Percentiles rank a stretch among this genome's conserved stretches.
Conservation (phyloP, 1,140 invertebrate genomes). For the Zaprionus vittiger region DNA sequence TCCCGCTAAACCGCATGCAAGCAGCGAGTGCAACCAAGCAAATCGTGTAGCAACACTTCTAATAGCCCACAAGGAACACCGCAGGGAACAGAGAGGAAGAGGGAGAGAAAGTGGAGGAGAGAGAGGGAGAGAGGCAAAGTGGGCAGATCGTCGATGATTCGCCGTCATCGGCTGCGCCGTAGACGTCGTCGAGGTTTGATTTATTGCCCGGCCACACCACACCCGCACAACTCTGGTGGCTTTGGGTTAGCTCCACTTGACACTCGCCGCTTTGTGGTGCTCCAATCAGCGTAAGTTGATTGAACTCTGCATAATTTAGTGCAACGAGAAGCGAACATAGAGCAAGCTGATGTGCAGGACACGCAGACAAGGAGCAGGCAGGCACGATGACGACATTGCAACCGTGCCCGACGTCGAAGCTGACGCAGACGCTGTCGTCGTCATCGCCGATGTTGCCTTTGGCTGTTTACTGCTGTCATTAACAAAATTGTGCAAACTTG, state of each 20-base stretch:
- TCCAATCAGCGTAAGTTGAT: conserved; percentile 66
- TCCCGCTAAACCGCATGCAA: conserved; percentile 29
- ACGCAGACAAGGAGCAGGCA: conserved; percentile 29
- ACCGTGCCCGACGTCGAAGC: not conserved
- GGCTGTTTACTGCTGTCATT: conserved; percentile 53
- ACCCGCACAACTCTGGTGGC: conserved; percentile 28
- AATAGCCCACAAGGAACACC: conserved; percentile 34
- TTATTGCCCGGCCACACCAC: conserved; percentile 45
- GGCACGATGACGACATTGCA: conserved; percentile 17
- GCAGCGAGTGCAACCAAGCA: conserved; percentile 45
- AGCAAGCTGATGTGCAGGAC: conserved; percentile 23
- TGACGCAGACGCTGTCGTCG: conserved; percentile 2
- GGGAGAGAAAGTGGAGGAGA: not conserved
- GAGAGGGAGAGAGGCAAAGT: not conserved
- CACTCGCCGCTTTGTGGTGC: conserved; percentile 60
- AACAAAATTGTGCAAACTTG: conserved; percentile 54
- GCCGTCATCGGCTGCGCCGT: conserved; percentile 8
- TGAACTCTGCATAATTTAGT: conserved; percentile 65
- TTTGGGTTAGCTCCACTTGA: conserved; percentile 48
- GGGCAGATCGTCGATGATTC: conserved; percentile 37
- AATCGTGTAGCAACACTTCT: conserved; percentile 53
- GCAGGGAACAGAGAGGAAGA: not conserved
- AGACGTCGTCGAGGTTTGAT: conserved; percentile 42
- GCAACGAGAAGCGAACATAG: conserved; percentile 15
- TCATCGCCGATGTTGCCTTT: conserved; percentile 14